Percentiles rank a stretch among this genome's conserved stretches.
Conservation (phyloP, 2,113 vertebrate genomes). For the Gambusia affinis region DNA sequence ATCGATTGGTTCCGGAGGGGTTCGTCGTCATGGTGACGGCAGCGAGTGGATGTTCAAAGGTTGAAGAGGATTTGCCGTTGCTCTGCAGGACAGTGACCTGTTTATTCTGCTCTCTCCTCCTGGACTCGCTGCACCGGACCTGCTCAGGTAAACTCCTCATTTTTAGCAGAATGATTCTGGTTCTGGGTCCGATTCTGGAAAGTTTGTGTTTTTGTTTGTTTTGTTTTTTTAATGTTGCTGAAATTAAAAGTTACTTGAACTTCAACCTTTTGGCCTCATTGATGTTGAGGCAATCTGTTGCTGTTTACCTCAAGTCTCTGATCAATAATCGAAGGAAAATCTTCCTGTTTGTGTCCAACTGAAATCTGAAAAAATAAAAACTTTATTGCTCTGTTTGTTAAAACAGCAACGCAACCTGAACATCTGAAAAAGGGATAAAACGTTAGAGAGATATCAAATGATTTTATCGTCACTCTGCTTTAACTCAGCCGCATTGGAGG, state of each 20-base stretch:
- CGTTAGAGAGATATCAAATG: too few relatives aligned
- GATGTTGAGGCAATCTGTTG: not conserved
- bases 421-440: too few relatives aligned
- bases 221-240: not conserved
- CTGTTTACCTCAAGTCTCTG: not conserved
- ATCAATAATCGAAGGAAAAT: not conserved
- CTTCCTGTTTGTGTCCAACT: too few relatives aligned
- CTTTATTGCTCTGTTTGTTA: not conserved
- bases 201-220: not conserved
- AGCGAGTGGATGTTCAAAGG: slow-evolving; percentile 80
- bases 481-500: too few relatives aligned
- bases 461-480: too few relatives aligned
- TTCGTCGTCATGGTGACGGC: slow-evolving; percentile 1
- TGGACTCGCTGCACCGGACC: not conserved
- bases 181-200: not conserved
- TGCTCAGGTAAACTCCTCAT: slow-evolving; percentile 45
- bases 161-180: too few relatives aligned
- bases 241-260: not conserved
- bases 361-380: not conserved
- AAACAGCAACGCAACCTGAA: too few relatives aligned
- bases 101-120: not conserved
- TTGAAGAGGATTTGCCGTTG: slow-evolving; percentile 48
- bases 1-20: not conserved
- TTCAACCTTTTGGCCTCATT: not conserved
- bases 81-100: slow-evolving; percentile 74